Evolutionary conservation across 1,140 invertebrate species (phyloP), one percentile per base, ranked within the genome.

Genomic region (Dinothrombium tinctorium): DNA sequence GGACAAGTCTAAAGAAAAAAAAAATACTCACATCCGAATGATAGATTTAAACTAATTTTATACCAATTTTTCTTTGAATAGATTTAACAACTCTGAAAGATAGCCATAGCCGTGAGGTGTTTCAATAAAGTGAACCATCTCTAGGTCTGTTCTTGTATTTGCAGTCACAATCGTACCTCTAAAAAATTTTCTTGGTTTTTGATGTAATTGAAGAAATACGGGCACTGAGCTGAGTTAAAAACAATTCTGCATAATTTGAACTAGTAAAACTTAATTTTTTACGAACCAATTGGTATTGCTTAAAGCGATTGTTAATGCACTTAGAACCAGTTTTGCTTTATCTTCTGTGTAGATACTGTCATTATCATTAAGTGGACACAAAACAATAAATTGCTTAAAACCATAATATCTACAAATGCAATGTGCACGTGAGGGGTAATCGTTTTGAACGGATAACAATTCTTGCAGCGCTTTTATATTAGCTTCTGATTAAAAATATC

Each of bases 121-220:
- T 50, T 69, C 69, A 52, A 73, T 74, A 28, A 92, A 63, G 54
- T 87, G 79, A 42, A 86, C 73, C 66, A 87, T 81, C 51, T 89
- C 75, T 59, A 81, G 86, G 53, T 74, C 72, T 20, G 73, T 72
- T 45, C 73, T 67, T 7, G 73, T 64, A 36, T 23, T 41, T 22
- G 22, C 23, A 14, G 72, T 69, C 54, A 79, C 68, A 51, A 70
- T 74, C 8, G 76, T 66, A 20, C 83, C 83, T 26, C 74, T 58
- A 58, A 76, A 92, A 60, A 71, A 76, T 48, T 74, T 72, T 52
- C 81, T 76, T 65, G 73, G 74, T 41, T 66, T 66, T 55, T 81
- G 72, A 50, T 75, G 62, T 17, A 81, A 69, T 64, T 89, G 83
- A 33, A 89, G 65, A 62, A 92, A 86, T 17, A 82, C 64, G 23